A percentile compares a stretch with the other conserved stretches of the same genome.
These are phyloP conservation scores for Chaetodon trifascialis DNA, from an alignment of 2,113 vertebrate species.

Conservation along the genomic window DNA sequence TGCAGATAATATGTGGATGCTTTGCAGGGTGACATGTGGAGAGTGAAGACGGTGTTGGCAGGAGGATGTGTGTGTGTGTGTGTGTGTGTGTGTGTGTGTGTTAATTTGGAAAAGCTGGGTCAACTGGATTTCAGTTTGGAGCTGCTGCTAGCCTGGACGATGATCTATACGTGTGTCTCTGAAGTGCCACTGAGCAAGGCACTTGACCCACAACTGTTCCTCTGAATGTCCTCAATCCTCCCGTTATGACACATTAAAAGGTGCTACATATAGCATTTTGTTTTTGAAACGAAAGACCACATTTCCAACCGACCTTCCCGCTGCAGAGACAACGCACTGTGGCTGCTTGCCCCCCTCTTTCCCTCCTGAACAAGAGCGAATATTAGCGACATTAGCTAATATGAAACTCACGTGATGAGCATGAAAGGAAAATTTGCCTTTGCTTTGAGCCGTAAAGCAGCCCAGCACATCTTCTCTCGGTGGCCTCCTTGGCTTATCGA, in stretches of 20 bases:
- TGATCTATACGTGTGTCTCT: not conserved
- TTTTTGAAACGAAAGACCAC: conserved; percentile 14
- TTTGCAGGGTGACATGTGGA: conserved; percentile 18
- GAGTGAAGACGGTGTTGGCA: not conserved
- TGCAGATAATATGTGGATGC: conserved; percentile 49
- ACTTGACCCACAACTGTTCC: conserved; percentile 12
- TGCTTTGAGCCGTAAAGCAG: conserved; percentile 2
- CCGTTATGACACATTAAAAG: conserved; percentile 5
- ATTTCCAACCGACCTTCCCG: not conserved
- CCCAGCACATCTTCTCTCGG: not conserved
- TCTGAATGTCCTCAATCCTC: not conserved
- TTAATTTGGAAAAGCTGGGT: conserved; percentile 2
- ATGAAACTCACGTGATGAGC: conserved; percentile 13
- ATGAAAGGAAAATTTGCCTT: not conserved
- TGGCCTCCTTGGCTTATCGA: conserved; percentile 17
- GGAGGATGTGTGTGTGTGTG: not conserved
- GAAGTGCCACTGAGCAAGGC: conserved; percentile 47
- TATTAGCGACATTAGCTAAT: not conserved
- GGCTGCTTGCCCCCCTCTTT: not conserved
- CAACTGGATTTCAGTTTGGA: not conserved
- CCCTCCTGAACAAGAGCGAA: not conserved
- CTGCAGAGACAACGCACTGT: not conserved
- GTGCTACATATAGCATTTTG: conserved; percentile 28
- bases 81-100: too few species aligned
- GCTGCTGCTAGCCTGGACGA: not conserved